Percentiles rank a stretch among this genome's conserved stretches.
phyloP scores from a whole-genome alignment of 2,113 vertebrate genomes.

The Accipiter cooperii region DNA sequence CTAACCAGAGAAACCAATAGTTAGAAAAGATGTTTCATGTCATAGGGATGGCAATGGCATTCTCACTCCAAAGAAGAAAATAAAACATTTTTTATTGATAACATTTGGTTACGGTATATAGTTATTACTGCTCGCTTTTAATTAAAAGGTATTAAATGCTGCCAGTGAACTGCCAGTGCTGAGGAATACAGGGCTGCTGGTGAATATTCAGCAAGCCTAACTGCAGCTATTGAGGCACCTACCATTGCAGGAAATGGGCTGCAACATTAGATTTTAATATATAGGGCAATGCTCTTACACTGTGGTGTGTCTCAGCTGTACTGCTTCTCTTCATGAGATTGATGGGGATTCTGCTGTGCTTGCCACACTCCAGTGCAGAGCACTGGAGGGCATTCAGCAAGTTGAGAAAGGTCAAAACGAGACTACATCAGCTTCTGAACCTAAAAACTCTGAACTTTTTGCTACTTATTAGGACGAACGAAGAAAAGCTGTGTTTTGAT shows the following conservation, averaged over 20 bases:
- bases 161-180: neutral
- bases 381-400: conserved; percentile 56
- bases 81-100: neutral
- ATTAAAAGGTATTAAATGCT: neutral
- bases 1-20: neutral
- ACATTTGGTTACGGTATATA: neutral
- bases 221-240: conserved; percentile 6
- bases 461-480: conserved; percentile 55
- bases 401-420: conserved; percentile 66
- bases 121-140: neutral
- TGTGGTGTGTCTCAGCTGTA: conserved; percentile 15
- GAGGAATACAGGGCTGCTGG: neutral
- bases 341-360: conserved; percentile 61
- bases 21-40: neutral
- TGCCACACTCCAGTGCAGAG: conserved; percentile 51
- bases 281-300: conserved; percentile 13
- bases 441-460: conserved; percentile 64
- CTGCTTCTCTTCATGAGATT: conserved; percentile 47
- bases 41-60: neutral
- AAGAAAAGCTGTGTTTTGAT: conserved; percentile 63
- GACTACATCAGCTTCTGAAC: conserved; percentile 65
- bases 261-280: conserved; percentile 46
- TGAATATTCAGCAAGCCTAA: conserved; percentile 43
- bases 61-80: neutral
- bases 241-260: conserved; percentile 53